Conservation (phyloP, 1,140 invertebrate species). For the Pachypeltis micranthus region DNA sequence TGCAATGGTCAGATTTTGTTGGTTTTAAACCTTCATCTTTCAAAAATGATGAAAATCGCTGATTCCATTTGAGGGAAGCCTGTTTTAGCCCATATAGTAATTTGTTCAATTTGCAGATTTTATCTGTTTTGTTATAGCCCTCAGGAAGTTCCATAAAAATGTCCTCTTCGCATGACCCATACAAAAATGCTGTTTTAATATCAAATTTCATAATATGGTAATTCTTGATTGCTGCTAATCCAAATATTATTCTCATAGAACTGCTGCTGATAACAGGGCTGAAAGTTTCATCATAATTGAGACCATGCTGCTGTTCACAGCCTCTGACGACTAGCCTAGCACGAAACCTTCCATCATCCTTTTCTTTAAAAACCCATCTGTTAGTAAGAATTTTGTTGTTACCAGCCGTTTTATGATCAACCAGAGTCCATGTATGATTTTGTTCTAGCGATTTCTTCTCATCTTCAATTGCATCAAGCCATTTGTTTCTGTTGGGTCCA, state of each 20-base stretch:
- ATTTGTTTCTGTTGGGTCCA: too few species aligned
- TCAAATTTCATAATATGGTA: slow-evolving; percentile 35
- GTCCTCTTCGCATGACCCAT: background rate
- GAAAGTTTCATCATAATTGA: slow-evolving; percentile 33
- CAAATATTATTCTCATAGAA: slow-evolving; percentile 35
- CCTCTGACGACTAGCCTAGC: slow-evolving; percentile 36
- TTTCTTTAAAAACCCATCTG: slow-evolving; percentile 24
- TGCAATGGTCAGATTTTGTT: background rate
- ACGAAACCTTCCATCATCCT: slow-evolving; percentile 27
- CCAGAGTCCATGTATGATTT: slow-evolving; percentile 26
- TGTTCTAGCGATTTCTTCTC: slow-evolving; percentile 27
- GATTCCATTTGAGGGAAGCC: slow-evolving; percentile 30
- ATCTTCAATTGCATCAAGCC: too few species aligned
- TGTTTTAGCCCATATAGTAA: slow-evolving; percentile 37
- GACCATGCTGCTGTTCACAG: slow-evolving; percentile 28
- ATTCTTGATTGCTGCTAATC: slow-evolving; percentile 31
- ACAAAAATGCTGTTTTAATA: slow-evolving; percentile 29
- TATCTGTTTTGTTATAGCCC: slow-evolving; percentile 24
- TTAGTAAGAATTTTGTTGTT: slow-evolving; percentile 16
- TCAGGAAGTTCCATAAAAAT: slow-evolving; percentile 19
- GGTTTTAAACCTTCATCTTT: slow-evolving; percentile 4
- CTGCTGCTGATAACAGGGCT: slow-evolving; percentile 32
- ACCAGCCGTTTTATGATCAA: background rate
- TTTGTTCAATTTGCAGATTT: slow-evolving; percentile 34
- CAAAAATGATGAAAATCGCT: slow-evolving; percentile 6